A percentile compares a stretch with the other conserved stretches of the same genome.
Conservation (phyloP, 2,113 vertebrate species). For the Tonatia bakeri region DNA sequence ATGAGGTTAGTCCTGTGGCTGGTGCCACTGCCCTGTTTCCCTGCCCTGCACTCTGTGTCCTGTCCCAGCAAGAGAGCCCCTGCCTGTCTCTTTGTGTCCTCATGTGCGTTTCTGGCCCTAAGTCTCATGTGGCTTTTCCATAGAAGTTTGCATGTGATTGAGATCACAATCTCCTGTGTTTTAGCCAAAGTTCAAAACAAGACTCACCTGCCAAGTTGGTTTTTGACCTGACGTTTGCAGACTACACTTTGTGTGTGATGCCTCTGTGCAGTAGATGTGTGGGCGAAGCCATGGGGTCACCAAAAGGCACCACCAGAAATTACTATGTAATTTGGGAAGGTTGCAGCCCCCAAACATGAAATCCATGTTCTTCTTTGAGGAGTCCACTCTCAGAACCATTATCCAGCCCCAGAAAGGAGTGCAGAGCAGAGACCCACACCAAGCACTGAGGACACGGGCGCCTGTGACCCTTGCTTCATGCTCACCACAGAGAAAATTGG, state of each 20-base stretch:
- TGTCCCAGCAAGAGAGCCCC: background rate
- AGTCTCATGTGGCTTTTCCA: background rate
- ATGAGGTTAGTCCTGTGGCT: background rate
- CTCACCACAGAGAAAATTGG: background rate
- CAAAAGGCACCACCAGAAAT: too few species aligned
- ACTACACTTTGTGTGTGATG: fast-evolving
- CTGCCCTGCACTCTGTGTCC: too few species aligned
- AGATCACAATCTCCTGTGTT: background rate
- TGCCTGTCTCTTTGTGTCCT: background rate
- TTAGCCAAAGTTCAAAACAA: background rate
- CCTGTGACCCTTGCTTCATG: fast-evolving
- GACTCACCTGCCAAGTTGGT: background rate
- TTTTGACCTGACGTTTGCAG: background rate
- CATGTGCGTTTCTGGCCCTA: background rate
- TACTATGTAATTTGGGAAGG: background rate
- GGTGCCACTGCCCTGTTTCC: background rate
- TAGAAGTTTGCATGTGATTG: background rate
- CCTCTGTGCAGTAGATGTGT: fast-evolving
- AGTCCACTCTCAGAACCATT: background rate
- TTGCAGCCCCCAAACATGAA: too few species aligned
- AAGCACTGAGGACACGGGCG: background rate
- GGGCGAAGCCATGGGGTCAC: fast-evolving
- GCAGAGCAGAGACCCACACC: background rate
- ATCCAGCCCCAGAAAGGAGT: background rate
- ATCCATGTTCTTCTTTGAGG: background rate